Evolutionary conservation across 2,797 vertebrate genomes (phyloP).

Genomic region (Naso thynnoides): DNA sequence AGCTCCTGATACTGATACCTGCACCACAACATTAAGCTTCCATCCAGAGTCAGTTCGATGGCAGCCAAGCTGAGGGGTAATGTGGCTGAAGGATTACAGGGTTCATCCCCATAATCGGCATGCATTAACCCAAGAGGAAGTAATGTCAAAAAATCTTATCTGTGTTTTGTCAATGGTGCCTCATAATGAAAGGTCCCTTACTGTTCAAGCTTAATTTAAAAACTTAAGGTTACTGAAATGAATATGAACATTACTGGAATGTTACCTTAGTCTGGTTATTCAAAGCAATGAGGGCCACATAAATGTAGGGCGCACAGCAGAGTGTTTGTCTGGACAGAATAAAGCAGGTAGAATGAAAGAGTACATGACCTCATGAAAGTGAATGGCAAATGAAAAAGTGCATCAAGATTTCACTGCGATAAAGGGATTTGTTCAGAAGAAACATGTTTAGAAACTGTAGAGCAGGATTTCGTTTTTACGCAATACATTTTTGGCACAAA

Average conservation of each 20-base stretch:
- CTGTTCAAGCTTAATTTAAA: not conserved
- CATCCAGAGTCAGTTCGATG: constrained; percentile 27
- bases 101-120: constrained; percentile 65
- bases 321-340: not conserved
- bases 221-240: not conserved
- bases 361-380: constrained; percentile 6
- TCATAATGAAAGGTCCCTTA: constrained; percentile 14
- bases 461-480: not conserved
- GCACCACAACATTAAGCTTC: constrained; percentile 40
- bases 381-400: not conserved
- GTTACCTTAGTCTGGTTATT: not conserved
- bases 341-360: constrained; percentile 9
- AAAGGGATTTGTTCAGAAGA: not conserved
- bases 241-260: constrained; percentile 6
- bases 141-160: constrained; percentile 42
- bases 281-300: not conserved
- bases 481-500: not conserved
- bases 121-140: constrained; percentile 54
- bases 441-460: not conserved
- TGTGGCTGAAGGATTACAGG: constrained; percentile 64
- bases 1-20: constrained; percentile 30
- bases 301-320: not conserved
- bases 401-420: not conserved
- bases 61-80: constrained; percentile 38
- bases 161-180: constrained; percentile 49